Base-by-base conservation (phyloP, 2,797 vertebrate species). In the Mastacembelus armatus region DNA sequence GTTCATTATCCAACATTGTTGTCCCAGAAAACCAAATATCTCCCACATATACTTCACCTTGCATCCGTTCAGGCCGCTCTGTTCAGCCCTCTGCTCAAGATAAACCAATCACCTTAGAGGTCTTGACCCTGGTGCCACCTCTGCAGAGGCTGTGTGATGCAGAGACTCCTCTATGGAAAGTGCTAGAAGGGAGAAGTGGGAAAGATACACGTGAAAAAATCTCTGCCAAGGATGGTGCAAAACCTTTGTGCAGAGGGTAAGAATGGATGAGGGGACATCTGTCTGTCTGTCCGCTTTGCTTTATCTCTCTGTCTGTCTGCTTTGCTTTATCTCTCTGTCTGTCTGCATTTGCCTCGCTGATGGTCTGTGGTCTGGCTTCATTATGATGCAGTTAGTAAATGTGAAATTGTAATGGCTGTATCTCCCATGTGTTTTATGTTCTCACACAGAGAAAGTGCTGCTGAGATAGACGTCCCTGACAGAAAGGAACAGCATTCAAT, bases 81-180 rank as follows among this genome's bases (percentile, higher is more conserved):
- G 44, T 60, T 71, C 71, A 71, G 44, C 48, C 60, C 36, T 42
- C 49, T 56, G 52, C 45, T 68, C 66, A 59, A 62, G 62, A 55
- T 48, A 81, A 75, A 74, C 29, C 77, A 7, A 14, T 80, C 66
- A 51, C 59, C 40, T 78, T 82, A 77, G 83, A 87, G 63, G 26
- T 62, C 40, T 45, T 60, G 71, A 72, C 55, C 56, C 66, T 58
- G 36, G 52, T 55, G 50, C 60, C 83, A 40, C 69, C 77, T 69
- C 77, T 65, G 58, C 78, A 90, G 62, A 80, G 61, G 26, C 14
- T 76, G 21, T 62, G 48, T 68, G 81, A 77, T 10, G 85, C 79
- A 54, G 90, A 92, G 84, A 58, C 78, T 70, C 92, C 92, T 71
- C 75, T 92, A 5, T 93, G 93, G 92, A 85, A 85, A 80, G 66